Conservation (phyloP, 2,113 vertebrate species). For the Strix uralensis region DNA sequence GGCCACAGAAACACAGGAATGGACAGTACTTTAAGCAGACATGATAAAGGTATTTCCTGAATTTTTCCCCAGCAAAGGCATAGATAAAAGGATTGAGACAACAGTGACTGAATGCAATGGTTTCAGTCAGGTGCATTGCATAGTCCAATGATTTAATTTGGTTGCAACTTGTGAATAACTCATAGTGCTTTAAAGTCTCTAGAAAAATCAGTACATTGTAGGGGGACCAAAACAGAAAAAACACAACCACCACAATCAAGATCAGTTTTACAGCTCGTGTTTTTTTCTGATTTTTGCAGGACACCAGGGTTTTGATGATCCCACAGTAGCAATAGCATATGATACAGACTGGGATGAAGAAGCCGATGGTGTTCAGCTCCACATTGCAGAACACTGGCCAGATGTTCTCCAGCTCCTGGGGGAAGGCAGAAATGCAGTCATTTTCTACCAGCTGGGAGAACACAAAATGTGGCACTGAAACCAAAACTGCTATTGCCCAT, state of each 20-base stretch:
- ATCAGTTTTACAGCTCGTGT: conserved; percentile 82
- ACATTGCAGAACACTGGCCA: conserved; percentile 82
- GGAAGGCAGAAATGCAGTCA: conserved; percentile 47
- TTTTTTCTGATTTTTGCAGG: conserved; percentile 83
- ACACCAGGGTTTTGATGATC: conserved; percentile 81
- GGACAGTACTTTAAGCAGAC: conserved; percentile 62
- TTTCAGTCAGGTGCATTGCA: conserved; percentile 73
- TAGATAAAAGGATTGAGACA: conserved; percentile 93
- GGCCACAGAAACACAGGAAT: conserved; percentile 34
- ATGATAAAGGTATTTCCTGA: conserved; percentile 77
- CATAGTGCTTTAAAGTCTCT: conserved; percentile 73
- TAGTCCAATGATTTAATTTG: neutral
- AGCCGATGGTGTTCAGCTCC: conserved; percentile 76
- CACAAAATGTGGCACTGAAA: conserved; percentile 84
- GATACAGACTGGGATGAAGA: conserved; percentile 81
- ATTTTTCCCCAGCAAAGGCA: conserved; percentile 89
- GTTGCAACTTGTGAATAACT: conserved; percentile 59
- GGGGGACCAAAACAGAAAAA: conserved; percentile 90
- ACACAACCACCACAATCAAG: conserved; percentile 80
- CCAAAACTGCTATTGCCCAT: conserved; percentile 77
- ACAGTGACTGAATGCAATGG: conserved; percentile 84
- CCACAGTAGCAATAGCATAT: conserved; percentile 85
- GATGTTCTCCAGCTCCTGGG: conserved; percentile 38
- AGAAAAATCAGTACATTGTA: conserved; percentile 85
- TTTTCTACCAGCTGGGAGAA: conserved; percentile 49